Conservation (phyloP, 2,888 invertebrate species). For the Cataglyphis rosenhaueri region DNA sequence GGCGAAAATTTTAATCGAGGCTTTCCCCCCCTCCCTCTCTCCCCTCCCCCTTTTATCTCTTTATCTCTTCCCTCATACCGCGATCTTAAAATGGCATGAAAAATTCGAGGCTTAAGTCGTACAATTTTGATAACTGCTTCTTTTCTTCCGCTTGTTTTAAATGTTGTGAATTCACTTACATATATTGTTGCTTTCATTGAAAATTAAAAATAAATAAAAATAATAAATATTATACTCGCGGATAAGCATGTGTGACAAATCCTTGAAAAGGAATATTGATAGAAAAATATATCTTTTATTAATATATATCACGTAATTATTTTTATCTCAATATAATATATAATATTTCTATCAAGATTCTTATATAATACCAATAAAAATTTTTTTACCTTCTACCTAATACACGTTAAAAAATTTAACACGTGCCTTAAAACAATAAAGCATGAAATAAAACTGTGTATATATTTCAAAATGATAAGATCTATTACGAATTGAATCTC, state of each 20-base stretch:
- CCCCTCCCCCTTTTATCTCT: background rate
- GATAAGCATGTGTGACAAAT: background rate
- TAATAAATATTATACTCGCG: background rate
- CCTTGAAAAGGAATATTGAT: background rate
- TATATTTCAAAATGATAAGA: slow-evolving; percentile 3
- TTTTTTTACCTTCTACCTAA: background rate
- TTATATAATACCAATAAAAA: background rate
- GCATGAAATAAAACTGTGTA: background rate
- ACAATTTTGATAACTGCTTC: background rate
- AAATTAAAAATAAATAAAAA: background rate
- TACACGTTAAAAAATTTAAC: background rate
- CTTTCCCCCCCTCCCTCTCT: background rate
- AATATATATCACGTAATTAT: background rate
- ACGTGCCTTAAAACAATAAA: background rate
- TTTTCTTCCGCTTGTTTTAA: slow-evolving; percentile 4
- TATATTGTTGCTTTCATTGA: background rate
- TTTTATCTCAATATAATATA: background rate
- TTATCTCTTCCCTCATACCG: background rate
- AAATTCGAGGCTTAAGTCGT: slow-evolving; percentile 36
- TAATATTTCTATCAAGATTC: background rate
- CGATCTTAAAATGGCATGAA: slow-evolving; percentile 18
- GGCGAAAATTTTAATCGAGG: slow-evolving; percentile 49
- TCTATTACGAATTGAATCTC: background rate
- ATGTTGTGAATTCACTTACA: background rate
- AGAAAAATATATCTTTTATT: background rate